Percentiles rank a stretch among this genome's conserved stretches.
These are phyloP conservation scores for Hermaeophaga mercurialis DNA, from an alignment of 2,888 invertebrate species.

Conservation along the genomic window DNA sequence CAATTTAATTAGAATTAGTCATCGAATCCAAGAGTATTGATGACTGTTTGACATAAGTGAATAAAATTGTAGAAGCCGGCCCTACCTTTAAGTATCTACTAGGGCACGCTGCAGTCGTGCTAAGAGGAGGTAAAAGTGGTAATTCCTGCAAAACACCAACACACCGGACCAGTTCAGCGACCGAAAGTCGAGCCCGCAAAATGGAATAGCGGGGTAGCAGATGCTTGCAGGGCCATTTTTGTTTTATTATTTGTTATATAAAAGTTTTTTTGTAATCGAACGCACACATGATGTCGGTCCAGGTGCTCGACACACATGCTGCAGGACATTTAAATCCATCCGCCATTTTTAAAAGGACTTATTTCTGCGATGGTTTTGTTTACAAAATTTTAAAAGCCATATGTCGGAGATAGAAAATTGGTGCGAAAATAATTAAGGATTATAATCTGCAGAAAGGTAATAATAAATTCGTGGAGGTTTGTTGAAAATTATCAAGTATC, in stretches of 20 bases:
- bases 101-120: background rate
- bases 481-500: no score
- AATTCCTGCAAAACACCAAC: slow-evolving; percentile 21
- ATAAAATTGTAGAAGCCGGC: background rate
- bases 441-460: no score
- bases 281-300: slow-evolving; percentile 35
- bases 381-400: background rate
- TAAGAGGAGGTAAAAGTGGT: background rate
- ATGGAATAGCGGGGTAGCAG: slow-evolving; percentile 18
- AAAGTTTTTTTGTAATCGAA: slow-evolving; percentile 8
- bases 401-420: background rate
- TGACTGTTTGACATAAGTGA: no score
- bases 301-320: slow-evolving; percentile 46
- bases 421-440: no score
- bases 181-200: slow-evolving; percentile 2
- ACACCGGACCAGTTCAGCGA: slow-evolving; percentile 27
- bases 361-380: slow-evolving; percentile 5
- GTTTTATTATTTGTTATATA: slow-evolving; percentile 20
- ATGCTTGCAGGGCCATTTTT: slow-evolving; percentile 19
- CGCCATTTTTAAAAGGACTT: slow-evolving; percentile 50
- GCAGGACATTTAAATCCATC: slow-evolving; percentile 41
- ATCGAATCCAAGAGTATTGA: no score
- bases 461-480: no score
- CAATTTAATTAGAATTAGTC: no score
- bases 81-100: background rate